Evolutionary conservation across 2,797 vertebrate species (phyloP).

Genomic region (Pristis pectinata): DNA sequence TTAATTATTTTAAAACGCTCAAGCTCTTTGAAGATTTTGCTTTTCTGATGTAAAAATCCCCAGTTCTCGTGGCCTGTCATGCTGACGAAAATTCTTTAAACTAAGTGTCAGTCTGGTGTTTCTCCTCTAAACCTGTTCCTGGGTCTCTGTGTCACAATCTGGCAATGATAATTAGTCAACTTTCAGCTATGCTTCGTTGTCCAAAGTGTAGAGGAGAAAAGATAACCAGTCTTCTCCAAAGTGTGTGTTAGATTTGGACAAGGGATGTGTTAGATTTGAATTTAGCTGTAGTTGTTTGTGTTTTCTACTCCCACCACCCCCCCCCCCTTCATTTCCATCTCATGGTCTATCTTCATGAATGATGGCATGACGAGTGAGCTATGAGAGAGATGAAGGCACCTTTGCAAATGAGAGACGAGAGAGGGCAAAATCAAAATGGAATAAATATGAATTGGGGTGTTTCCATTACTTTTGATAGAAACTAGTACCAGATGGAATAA

Average conservation of each 20-base stretch:
- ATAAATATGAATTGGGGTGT: neutral
- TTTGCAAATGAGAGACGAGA: neutral
- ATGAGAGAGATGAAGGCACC: neutral
- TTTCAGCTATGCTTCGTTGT: neutral
- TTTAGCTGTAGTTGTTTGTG: neutral
- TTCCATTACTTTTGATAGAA: neutral
- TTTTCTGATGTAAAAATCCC: neutral
- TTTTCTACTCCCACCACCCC: neutral
- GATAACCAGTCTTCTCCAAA: neutral
- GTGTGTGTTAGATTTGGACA: no score
- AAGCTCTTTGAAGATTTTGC: neutral
- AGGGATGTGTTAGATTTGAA: no score
- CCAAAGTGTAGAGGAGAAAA: neutral
- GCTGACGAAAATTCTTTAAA: neutral
- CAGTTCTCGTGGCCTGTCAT: neutral
- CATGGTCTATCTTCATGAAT: neutral
- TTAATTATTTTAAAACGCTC: neutral
- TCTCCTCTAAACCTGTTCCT: neutral
- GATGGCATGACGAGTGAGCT: neutral
- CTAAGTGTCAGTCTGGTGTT: neutral
- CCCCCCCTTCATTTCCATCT: neutral
- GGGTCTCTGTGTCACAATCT: neutral
- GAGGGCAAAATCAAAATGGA: neutral
- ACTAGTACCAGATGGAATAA: neutral
- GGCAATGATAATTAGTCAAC: neutral